Conservation (phyloP, 2,797 vertebrate species). For the Macropodus opercularis region DNA sequence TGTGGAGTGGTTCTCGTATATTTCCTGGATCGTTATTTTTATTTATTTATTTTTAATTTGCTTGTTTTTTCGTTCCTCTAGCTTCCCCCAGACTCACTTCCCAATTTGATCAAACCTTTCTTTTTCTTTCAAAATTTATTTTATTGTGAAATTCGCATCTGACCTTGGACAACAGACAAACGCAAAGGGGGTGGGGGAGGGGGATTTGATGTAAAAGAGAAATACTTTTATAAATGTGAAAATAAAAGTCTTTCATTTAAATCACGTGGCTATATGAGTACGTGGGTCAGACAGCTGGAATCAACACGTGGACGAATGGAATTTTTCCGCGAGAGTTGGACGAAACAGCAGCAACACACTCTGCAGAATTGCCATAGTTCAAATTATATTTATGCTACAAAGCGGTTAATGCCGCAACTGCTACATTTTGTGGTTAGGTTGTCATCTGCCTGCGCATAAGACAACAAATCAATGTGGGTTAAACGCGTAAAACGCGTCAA, state of each 20-base stretch:
- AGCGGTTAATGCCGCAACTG: too few species aligned
- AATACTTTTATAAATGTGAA: constrained; percentile 93
- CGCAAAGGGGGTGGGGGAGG: constrained; percentile 12
- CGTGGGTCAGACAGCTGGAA: constrained; percentile 15
- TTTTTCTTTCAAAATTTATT: constrained; percentile 13
- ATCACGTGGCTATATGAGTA: constrained; percentile 52
- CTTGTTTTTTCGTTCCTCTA: constrained; percentile 30
- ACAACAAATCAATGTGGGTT: too few species aligned
- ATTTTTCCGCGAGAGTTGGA: not conserved
- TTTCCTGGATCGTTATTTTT: constrained; percentile 84
- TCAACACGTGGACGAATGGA: constrained; percentile 40
- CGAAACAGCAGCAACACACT: not conserved
- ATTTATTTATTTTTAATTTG: constrained; percentile 38
- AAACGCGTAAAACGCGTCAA: not conserved
- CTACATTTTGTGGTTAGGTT: not conserved
- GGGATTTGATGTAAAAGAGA: constrained; percentile 81
- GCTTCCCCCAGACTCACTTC: constrained; percentile 33
- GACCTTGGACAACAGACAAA: constrained; percentile 57
- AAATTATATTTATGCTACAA: too few species aligned
- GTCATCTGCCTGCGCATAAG: not conserved
- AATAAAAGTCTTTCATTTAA: constrained; percentile 94
- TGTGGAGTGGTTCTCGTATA: constrained; percentile 93
- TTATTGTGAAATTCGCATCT: constrained; percentile 62
- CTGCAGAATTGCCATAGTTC: not conserved
- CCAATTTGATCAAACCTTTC: constrained; percentile 58